Percentiles rank a stretch among this genome's conserved stretches.
Evolutionary conservation across 2,888 invertebrate species (phyloP).

Genomic region (Polyommatus icarus): DNA sequence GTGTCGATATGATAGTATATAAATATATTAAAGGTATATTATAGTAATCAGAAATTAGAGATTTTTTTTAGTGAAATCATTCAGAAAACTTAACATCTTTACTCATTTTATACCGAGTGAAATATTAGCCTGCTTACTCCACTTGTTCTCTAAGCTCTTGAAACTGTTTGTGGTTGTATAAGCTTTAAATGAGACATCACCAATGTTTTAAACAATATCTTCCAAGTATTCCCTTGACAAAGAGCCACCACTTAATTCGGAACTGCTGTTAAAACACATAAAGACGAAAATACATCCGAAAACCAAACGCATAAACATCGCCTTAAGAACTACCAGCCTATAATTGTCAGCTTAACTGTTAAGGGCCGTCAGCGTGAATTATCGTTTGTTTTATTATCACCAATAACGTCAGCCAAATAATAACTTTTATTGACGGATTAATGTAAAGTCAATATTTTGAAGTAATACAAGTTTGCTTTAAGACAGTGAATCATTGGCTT

Average conservation of each 20-base stretch:
- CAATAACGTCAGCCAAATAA: conserved; percentile 39
- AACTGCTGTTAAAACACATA: conserved; percentile 67
- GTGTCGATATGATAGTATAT: too few relatives aligned
- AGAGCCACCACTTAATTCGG: conserved; percentile 46
- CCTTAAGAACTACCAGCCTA: conserved; percentile 58
- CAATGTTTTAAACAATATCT: conserved; percentile 28
- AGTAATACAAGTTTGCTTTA: not conserved
- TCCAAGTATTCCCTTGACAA: conserved; percentile 35
- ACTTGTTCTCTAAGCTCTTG: not conserved
- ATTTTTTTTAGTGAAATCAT: too few relatives aligned
- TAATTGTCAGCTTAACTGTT: conserved; percentile 67
- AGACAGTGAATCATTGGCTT: conserved; percentile 8
- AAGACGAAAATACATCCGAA: conserved; percentile 61
- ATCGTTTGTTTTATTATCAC: conserved; percentile 53
- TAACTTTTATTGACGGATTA: conserved; percentile 26
- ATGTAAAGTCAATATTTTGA: conserved; percentile 14
- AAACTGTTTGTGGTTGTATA: not conserved
- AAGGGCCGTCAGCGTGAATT: conserved; percentile 57
- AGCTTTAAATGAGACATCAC: not conserved
- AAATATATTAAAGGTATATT: too few relatives aligned
- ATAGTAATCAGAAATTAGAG: too few relatives aligned
- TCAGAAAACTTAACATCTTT: too few relatives aligned
- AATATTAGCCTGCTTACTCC: too few relatives aligned
- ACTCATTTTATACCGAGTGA: too few relatives aligned
- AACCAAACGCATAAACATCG: conserved; percentile 63